phyloP scores from a whole-genome alignment of 2,113 vertebrate genomes.

The Casuarius casuarius region DNA sequence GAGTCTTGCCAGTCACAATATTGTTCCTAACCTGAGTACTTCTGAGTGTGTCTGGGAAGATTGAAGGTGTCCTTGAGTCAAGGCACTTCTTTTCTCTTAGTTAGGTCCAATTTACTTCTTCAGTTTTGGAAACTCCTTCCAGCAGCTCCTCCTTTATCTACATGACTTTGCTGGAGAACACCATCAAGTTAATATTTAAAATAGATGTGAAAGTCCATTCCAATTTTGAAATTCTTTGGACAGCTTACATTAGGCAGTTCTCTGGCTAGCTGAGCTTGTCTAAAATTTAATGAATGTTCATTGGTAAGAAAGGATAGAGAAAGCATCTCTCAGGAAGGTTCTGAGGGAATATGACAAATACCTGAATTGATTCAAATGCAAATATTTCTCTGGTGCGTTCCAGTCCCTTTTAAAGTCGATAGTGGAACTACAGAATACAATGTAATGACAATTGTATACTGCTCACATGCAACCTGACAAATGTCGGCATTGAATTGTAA shows the following conservation, averaged over 20 bases:
- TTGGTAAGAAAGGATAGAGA: neutral
- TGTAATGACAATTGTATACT: neutral
- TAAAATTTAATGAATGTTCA: neutral
- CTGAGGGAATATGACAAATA: neutral
- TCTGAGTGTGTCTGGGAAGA: neutral
- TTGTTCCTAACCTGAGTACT: neutral
- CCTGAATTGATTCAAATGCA: neutral
- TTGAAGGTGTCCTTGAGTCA: neutral
- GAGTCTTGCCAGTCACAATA: fast-evolving
- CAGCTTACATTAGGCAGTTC: neutral
- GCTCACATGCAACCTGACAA: neutral
- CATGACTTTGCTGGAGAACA: neutral
- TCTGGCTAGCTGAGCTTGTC: neutral
- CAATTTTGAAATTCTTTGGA: neutral
- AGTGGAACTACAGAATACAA: neutral
- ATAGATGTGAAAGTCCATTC: neutral
- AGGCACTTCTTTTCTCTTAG: neutral
- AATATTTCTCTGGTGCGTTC: neutral
- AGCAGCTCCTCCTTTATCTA: constrained; percentile 3
- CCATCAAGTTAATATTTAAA: neutral
- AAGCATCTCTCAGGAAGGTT: neutral
- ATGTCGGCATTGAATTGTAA: neutral
- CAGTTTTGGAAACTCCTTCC: neutral
- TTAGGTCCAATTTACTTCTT: neutral
- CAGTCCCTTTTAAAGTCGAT: neutral